Conservation (phyloP, 2,888 invertebrate genomes). For the Troglohyphantes excavatus region DNA sequence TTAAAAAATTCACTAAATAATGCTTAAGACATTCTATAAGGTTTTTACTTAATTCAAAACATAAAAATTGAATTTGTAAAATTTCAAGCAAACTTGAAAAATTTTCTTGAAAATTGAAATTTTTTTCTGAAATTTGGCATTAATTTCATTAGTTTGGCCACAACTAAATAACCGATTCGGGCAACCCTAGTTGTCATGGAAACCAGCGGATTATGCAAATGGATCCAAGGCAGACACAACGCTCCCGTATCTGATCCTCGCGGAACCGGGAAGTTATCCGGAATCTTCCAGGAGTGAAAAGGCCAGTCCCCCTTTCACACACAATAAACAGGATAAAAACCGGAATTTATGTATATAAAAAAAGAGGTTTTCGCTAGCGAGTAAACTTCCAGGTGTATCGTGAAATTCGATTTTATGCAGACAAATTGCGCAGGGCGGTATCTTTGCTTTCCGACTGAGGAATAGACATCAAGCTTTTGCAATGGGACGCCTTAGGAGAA, state of each 20-base stretch:
- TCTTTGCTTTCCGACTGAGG: neutral
- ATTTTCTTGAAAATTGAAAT: too few relatives aligned
- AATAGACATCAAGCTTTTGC: neutral
- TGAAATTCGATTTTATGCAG: neutral
- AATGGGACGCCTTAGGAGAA: neutral
- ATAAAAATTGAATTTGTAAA: too few relatives aligned
- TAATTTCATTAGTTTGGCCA: too few relatives aligned
- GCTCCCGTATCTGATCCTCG: neutral
- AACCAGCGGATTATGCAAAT: constrained; percentile 65
- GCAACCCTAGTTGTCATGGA: constrained; percentile 15
- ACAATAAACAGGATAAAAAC: neutral
- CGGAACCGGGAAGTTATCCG: neutral
- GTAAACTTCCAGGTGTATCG: neutral
- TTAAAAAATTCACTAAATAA: too few relatives aligned
- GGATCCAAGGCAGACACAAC: neutral
- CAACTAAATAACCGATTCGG: neutral
- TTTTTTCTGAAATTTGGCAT: too few relatives aligned
- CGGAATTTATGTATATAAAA: neutral
- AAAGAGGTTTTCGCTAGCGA: neutral
- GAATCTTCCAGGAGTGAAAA: constrained; percentile 32
- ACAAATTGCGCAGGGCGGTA: neutral
- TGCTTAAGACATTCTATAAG: too few relatives aligned
- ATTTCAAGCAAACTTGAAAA: too few relatives aligned
- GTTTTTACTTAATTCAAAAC: too few relatives aligned
- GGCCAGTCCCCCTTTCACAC: constrained; percentile 4